Base-by-base conservation (phyloP, 1,140 invertebrate genomes). In the Spodoptera litura region DNA sequence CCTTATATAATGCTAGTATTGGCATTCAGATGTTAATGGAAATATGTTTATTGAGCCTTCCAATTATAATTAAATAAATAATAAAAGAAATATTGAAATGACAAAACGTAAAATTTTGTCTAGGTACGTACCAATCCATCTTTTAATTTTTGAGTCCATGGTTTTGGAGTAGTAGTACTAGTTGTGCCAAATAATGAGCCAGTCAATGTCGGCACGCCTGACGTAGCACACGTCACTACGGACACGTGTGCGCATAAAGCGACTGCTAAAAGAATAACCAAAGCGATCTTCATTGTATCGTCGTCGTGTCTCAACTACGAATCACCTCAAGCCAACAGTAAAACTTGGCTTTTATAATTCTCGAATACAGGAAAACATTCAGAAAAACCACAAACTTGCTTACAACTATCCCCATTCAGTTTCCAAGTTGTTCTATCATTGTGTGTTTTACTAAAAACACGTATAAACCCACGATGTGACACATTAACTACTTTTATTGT, bases 121-220 rank as follows among this genome's bases (percentile, higher is more conserved):
- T 31, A 31, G 31, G 31, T 31, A 31, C 89, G 27, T 70, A 91
- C 87, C 86, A 91, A 59, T 53, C 86, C 87, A 78, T 89, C 84
- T 70, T 81, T 89, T 51, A 89, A 52, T 78, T 84, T 88, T 68
- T 72, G 66, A 1, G 82, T 81, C 86, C 84, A 89, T 27, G 84
- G 82, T 59, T 87, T 88, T 38, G 59, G 55, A 1, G 85, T 88
- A 2, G 87, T 85, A 10, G 83, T 0, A 79, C 66, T 3, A 52
- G 31, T 9, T 51, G 58, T 20, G 10, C 9, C 31, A 25, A 53
- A 6, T 20, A 38, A 2, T 55, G 15, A 6, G 1, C 64, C 44
- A 68, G 64, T n/a, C 6, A 44, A n/a, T 64, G 49, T 15, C 6
- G 66, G 15, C 2, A 12, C 27, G 38, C 4, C 8, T 4, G 68